Evolutionary conservation across 2,888 invertebrate species (phyloP).

Genomic region (Stenurella melanura): DNA sequence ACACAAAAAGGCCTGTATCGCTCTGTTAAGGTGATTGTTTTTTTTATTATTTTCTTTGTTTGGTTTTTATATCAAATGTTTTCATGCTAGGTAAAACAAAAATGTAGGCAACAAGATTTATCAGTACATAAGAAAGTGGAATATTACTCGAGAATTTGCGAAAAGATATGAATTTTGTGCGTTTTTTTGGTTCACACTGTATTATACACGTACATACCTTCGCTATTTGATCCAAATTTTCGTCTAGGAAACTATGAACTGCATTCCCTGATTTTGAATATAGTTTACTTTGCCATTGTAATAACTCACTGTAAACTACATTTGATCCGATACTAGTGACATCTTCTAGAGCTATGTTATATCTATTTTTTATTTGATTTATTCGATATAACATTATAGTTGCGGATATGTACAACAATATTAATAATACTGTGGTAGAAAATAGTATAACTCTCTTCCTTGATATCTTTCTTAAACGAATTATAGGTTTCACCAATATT

Average conservation of each 20-base stretch:
- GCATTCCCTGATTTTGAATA: constrained; percentile 82
- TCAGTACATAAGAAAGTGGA: no score
- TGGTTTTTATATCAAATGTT: no score
- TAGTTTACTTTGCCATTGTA: constrained; percentile 81
- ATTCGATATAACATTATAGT: constrained; percentile 76
- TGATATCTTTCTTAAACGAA: constrained; percentile 66
- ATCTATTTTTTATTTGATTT: constrained; percentile 69
- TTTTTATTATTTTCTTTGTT: no score
- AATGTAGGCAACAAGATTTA: no score
- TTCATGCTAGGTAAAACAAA: no score
- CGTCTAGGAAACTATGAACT: constrained; percentile 82
- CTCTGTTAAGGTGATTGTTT: no score
- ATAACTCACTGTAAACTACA: constrained; percentile 79
- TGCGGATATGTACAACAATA: constrained; percentile 76
- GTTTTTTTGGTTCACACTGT: no score
- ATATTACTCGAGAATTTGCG: no score
- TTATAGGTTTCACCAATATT: constrained; percentile 25
- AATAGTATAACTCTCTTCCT: constrained; percentile 73
- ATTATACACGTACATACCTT: constrained; percentile 77
- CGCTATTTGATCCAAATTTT: constrained; percentile 86
- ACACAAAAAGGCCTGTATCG: no score
- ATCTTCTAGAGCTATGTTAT: constrained; percentile 43
- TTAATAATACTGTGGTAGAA: constrained; percentile 74
- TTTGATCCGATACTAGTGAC: constrained; percentile 73
- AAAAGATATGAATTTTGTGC: no score